Conservation (phyloP, 2,888 invertebrate species). For the Hyles lineata region DNA sequence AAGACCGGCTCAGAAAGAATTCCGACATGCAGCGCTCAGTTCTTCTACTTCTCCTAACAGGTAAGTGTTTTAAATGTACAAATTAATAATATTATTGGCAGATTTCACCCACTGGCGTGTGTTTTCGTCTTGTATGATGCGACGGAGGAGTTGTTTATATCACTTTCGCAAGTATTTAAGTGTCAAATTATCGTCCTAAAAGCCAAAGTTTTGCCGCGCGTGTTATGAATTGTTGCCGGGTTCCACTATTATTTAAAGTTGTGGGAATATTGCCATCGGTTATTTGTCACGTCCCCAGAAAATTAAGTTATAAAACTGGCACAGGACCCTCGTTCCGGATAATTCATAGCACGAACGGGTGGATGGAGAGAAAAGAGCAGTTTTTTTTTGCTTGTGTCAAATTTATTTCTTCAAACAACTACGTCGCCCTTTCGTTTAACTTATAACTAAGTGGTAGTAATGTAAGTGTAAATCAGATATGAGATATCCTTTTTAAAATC, state of each 20-base stretch:
- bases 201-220: neutral
- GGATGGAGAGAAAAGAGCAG: slow-evolving; percentile 57
- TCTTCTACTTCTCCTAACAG: slow-evolving; percentile 74
- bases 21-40: slow-evolving; percentile 74
- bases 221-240: neutral
- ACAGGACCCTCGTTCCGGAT: slow-evolving; percentile 60
- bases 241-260: neutral
- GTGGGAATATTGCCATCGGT: slow-evolving; percentile 39
- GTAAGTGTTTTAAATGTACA: slow-evolving; percentile 51
- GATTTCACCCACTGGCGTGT: neutral
- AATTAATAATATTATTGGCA: slow-evolving; percentile 35
- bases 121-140: neutral
- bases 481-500: neutral
- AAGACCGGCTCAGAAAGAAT: slow-evolving; percentile 52
- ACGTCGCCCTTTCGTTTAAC: neutral
- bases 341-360: slow-evolving; percentile 64
- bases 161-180: slow-evolving; percentile 2
- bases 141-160: slow-evolving; percentile 2
- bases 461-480: neutral
- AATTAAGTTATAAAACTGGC: slow-evolving; percentile 67
- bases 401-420: slow-evolving; percentile 58
- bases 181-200: neutral
- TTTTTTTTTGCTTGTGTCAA: slow-evolving; percentile 62
- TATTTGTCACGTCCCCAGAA: slow-evolving; percentile 57
- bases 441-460: neutral